phyloP scores from a whole-genome alignment of 2,797 vertebrate genomes.

The Austrolebias charrua region DNA sequence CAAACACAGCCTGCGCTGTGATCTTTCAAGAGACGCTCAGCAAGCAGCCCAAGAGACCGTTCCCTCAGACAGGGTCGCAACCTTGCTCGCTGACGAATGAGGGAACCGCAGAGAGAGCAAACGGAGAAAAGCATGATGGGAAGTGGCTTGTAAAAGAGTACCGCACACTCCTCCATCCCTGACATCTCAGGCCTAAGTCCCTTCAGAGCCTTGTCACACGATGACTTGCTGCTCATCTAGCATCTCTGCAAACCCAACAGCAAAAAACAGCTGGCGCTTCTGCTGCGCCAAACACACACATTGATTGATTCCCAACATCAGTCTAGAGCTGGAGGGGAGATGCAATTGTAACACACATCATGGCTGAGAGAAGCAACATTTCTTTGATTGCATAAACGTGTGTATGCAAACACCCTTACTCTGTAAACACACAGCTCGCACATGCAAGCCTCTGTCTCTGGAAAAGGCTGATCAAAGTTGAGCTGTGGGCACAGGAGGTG shows the following conservation, averaged over 20 bases:
- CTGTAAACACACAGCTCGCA: slow-evolving; percentile 50
- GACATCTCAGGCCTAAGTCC: slow-evolving; percentile 66
- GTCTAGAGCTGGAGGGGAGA: slow-evolving; percentile 74
- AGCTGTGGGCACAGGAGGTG: slow-evolving; percentile 76
- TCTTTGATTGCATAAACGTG: slow-evolving; percentile 74
- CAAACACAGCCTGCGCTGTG: slow-evolving; percentile 69
- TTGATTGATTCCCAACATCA: slow-evolving; percentile 46
- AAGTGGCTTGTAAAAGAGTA: slow-evolving; percentile 57
- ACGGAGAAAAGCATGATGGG: slow-evolving; percentile 65
- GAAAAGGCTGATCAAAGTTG: slow-evolving; percentile 76
- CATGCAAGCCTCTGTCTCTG: slow-evolving; percentile 53
- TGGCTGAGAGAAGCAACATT: slow-evolving; percentile 54
- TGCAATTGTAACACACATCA: slow-evolving; percentile 55
- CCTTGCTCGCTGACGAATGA: slow-evolving; percentile 74
- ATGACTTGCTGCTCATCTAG: slow-evolving; percentile 70
- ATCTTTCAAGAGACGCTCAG: slow-evolving; percentile 78
- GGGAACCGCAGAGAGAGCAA: slow-evolving; percentile 68
- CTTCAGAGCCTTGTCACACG: slow-evolving; percentile 67
- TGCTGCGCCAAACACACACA: slow-evolving; percentile 38
- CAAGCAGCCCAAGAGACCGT: slow-evolving; percentile 67
- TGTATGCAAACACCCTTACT: slow-evolving; percentile 58
- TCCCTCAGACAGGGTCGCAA: slow-evolving; percentile 75
- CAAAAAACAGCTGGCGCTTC: slow-evolving; percentile 62
- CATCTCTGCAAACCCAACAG: slow-evolving; percentile 56
- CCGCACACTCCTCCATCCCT: slow-evolving; percentile 35